A percentile compares a stretch with the other conserved stretches of the same genome.
Evolutionary conservation across 1,140 invertebrate species (phyloP).

Genomic region (Myzus persicae): DNA sequence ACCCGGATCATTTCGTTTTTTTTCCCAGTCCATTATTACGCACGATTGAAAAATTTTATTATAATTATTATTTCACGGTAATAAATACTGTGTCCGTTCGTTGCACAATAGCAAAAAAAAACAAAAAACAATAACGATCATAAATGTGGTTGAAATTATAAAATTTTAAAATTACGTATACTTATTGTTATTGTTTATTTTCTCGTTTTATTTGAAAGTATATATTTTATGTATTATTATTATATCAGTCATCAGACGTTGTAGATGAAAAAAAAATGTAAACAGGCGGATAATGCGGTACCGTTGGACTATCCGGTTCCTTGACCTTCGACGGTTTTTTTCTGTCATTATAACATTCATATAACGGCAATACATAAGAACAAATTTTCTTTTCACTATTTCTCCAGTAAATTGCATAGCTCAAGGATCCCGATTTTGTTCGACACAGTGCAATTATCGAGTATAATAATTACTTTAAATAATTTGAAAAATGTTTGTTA

Average conservation of each 20-base stretch:
- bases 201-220: not conserved
- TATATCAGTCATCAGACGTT: not conserved
- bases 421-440: not conserved
- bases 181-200: not conserved
- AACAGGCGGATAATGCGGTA: slow-evolving; percentile 18
- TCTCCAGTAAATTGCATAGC: not conserved
- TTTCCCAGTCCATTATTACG: not conserved
- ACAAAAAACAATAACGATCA: not conserved
- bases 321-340: slow-evolving; percentile 35
- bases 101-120: not conserved
- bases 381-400: not conserved
- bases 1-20: not conserved
- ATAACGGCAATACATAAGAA: slow-evolving; percentile 1
- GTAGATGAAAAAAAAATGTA: not conserved
- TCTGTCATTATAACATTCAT: slow-evolving; percentile 19
- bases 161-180: not conserved
- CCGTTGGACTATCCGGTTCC: slow-evolving; percentile 52
- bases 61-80: slow-evolving; percentile 2
- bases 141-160: not conserved
- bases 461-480: not conserved
- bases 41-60: not conserved
- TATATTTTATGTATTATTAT: not conserved
- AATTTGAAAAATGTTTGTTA: slow-evolving; percentile 26
- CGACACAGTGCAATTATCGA: not conserved
- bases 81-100: not conserved